Evolutionary conservation across 2,797 vertebrate genomes (phyloP), one percentile per base, ranked within the genome.

Genomic region (Aythya fuligula): DNA sequence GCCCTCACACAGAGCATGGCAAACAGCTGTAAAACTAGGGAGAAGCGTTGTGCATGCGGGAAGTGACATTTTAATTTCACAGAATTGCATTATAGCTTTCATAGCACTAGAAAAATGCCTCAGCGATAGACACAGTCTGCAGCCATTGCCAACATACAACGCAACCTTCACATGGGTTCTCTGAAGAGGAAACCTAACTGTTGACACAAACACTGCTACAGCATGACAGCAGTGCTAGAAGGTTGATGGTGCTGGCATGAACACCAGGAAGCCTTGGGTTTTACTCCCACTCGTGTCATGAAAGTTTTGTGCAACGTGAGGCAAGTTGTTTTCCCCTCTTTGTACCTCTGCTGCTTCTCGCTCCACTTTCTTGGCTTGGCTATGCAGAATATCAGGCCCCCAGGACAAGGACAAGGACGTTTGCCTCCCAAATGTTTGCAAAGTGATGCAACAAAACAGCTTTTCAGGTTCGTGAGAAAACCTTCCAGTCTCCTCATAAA

Each of bases 11-110:
- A 85, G 91, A 79, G 64, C 57, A 72, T 21, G 58, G 54, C 4
- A 19, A 72, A 87, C 30, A 93, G 53, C 76, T 77, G 78, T 88
- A 93, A 92, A 81, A 87, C 75, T 70, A 54, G 70, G 66, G 79
- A 92, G 67, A 93, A 41, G 81, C 73, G 84, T 80, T 45, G 36
- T 24, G 30, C 27, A n/a, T 12, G 78, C 77, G 61, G 87, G 77
- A 96, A 45, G 56, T 2, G 0, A 73, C 17, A 8, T 39, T 88
- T 87, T 71, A 89, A 95, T 80, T 72, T 74, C 54, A 43, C 0
- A 22, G 79, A 87, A 87, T 94, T 93, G 85, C 57, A 66, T 90
- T 73, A 47, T 81, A 57, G 49, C 85, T 83, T 90, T 78, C 45
- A 30, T 13, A 56, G 86, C 57, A 11, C 39, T 18, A 62, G 60